These are phyloP conservation scores for Platichthys flesus DNA, from an alignment of 2,113 vertebrate genomes.

Conservation along the genomic window DNA sequence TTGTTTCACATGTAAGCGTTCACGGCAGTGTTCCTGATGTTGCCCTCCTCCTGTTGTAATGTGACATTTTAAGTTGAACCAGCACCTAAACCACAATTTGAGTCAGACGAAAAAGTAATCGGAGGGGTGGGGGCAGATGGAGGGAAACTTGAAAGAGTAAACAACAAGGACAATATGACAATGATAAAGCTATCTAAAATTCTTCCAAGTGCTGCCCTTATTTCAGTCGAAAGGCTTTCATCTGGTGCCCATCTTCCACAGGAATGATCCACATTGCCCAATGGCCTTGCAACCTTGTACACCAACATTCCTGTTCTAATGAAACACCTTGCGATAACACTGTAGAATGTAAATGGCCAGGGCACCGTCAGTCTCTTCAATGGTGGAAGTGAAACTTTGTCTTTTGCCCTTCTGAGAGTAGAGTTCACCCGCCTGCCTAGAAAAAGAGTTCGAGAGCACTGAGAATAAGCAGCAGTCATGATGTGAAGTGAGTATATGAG, in stretches of 20 bases:
- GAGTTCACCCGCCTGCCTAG: not conserved
- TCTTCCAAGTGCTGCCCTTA: constrained; percentile 44
- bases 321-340: constrained; percentile 51
- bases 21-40: constrained; percentile 46
- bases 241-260: constrained; percentile 67
- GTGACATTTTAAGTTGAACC: constrained; percentile 63
- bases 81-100: constrained; percentile 39
- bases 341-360: constrained; percentile 13
- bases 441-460: constrained; percentile 26
- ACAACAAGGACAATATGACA: constrained; percentile 43
- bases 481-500: constrained; percentile 5
- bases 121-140: constrained; percentile 5
- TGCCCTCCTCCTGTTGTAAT: constrained; percentile 31
- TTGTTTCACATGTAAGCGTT: constrained; percentile 60
- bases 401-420: not conserved
- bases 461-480: constrained; percentile 39
- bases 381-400: not conserved
- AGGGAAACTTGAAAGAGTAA: constrained; percentile 55
- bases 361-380: constrained; percentile 4
- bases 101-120: constrained; percentile 35
- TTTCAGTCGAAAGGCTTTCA: constrained; percentile 61
- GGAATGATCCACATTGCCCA: constrained; percentile 47
- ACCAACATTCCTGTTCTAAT: constrained; percentile 53
- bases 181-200: constrained; percentile 58
- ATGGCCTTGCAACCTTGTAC: constrained; percentile 47